phyloP scores from a whole-genome alignment of 2,888 invertebrate species.

The Candidula unifasciata region DNA sequence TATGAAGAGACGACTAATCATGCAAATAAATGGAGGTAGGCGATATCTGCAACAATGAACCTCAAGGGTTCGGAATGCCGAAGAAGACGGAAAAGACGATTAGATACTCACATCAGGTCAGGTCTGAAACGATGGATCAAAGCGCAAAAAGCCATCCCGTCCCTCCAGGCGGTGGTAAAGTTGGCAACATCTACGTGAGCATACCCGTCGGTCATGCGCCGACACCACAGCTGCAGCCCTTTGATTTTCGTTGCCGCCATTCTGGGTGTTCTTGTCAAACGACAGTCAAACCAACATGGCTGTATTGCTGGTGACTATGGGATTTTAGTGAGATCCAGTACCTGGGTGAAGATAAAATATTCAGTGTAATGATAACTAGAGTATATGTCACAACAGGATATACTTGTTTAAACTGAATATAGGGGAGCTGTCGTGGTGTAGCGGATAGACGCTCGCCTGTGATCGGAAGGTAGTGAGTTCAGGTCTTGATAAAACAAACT shows the following conservation, averaged over 20 bases:
- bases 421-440: too few relatives aligned
- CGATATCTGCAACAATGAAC: too few relatives aligned
- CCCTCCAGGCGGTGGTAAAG: conserved; percentile 96
- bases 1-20: too few relatives aligned
- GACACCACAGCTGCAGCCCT: conserved; percentile 94
- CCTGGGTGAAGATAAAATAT: neutral
- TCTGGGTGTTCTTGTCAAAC: neutral
- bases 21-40: too few relatives aligned
- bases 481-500: too few relatives aligned
- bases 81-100: too few relatives aligned
- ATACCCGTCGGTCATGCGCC: conserved; percentile 91
- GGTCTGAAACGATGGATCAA: conserved; percentile 96
- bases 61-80: too few relatives aligned
- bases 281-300: neutral
- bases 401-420: too few relatives aligned
- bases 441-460: too few relatives aligned
- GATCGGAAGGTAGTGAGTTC: too few relatives aligned
- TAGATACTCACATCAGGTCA: conserved; percentile 91
- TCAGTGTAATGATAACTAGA: neutral
- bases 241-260: conserved; percentile 82
- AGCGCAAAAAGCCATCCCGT: conserved; percentile 96
- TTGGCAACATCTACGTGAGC: conserved; percentile 92
- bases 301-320: neutral
- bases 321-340: neutral
- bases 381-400: too few relatives aligned